phyloP scores from a whole-genome alignment of 2,113 vertebrate species.

The Piaya cayana region DNA sequence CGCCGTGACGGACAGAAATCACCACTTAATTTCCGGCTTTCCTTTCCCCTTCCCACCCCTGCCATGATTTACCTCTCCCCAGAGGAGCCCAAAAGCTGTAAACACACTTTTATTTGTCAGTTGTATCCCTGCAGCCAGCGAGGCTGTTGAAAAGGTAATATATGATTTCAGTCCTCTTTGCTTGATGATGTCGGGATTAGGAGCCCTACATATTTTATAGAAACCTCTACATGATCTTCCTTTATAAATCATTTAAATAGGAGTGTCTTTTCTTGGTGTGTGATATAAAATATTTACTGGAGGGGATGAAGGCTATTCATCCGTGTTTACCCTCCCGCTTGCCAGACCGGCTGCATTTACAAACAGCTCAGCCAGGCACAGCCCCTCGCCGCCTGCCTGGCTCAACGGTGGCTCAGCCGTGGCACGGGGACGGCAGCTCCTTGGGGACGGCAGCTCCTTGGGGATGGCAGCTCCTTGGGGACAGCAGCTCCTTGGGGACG shows the following conservation, averaged over 20 bases:
- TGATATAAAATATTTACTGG: slow-evolving; percentile 64
- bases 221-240: slow-evolving; percentile 65
- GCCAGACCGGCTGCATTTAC: not conserved
- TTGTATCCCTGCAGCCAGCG: slow-evolving; percentile 13
- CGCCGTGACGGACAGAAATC: not conserved
- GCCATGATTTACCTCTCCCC: slow-evolving; percentile 51
- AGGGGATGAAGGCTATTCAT: slow-evolving; percentile 19
- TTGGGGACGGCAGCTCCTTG: rapidly evolving
- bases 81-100: slow-evolving; percentile 47
- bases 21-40: slow-evolving; percentile 9
- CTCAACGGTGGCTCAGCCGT: not conserved
- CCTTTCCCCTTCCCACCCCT: not conserved
- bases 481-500: not conserved
- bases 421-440: not conserved
- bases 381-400: not conserved
- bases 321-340: slow-evolving; percentile 38
- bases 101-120: slow-evolving; percentile 67
- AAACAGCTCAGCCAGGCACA: not conserved
- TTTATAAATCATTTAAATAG: slow-evolving; percentile 71
- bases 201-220: slow-evolving; percentile 74
- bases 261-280: slow-evolving; percentile 58
- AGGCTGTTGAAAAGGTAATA: slow-evolving; percentile 56
- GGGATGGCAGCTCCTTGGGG: not conserved
- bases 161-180: slow-evolving; percentile 55
- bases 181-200: slow-evolving; percentile 70